phyloP scores from a whole-genome alignment of 2,888 invertebrate species.

The Phengaris alcon region DNA sequence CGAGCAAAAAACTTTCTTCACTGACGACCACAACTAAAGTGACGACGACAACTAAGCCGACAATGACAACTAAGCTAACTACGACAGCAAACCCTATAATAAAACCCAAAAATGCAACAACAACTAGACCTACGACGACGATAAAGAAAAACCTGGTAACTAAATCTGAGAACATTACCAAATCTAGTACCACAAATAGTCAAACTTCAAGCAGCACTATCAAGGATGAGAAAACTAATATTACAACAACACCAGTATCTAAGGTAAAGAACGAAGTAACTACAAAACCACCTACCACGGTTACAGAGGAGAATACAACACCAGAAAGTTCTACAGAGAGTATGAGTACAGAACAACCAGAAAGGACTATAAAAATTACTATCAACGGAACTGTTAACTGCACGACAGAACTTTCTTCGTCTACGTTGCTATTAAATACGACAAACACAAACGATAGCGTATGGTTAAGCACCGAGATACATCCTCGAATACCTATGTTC shows the following conservation, averaged over 20 bases:
- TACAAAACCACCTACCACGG: slow-evolving; percentile 37
- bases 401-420: slow-evolving; percentile 68
- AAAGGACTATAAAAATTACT: slow-evolving; percentile 60
- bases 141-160: slow-evolving; percentile 37
- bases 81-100: slow-evolving; percentile 62
- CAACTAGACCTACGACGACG: slow-evolving; percentile 41
- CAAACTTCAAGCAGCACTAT: not conserved
- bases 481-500: slow-evolving; percentile 55
- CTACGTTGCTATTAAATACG: slow-evolving; percentile 56
- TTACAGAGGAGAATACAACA: slow-evolving; percentile 38
- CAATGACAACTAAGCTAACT: slow-evolving; percentile 47
- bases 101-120: slow-evolving; percentile 54
- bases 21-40: slow-evolving; percentile 47
- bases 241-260: slow-evolving; percentile 38
- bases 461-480: slow-evolving; percentile 48
- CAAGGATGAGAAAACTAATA: not conserved
- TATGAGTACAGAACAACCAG: slow-evolving; percentile 55
- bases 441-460: slow-evolving; percentile 50
- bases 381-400: slow-evolving; percentile 73
- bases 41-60: slow-evolving; percentile 46
- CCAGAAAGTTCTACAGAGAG: slow-evolving; percentile 41
- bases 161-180: not conserved
- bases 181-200: not conserved
- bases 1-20: slow-evolving; percentile 47
- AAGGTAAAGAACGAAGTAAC: slow-evolving; percentile 39